Evolutionary conservation across 2,113 vertebrate genomes (phyloP).

Genomic region (Setophaga kirtlandii): DNA sequence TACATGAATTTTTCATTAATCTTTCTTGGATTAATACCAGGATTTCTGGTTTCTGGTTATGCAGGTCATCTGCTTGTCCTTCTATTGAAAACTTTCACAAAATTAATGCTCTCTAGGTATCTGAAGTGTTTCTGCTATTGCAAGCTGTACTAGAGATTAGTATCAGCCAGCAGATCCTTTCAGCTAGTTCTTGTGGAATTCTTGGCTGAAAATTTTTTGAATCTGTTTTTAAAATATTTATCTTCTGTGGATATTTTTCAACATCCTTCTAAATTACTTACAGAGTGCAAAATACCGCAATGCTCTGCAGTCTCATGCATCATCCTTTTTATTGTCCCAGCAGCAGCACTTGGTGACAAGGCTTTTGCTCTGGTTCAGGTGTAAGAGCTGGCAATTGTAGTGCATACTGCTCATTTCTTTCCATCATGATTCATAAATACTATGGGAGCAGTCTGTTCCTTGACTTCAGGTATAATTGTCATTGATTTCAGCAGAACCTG

Average conservation of each 20-base stretch:
- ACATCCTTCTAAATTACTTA: conserved; percentile 8
- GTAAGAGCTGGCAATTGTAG: neutral
- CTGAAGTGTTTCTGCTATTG: neutral
- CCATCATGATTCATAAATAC: neutral
- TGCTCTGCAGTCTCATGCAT: neutral
- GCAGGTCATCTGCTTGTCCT: neutral
- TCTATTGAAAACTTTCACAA: neutral
- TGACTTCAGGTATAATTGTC: neutral
- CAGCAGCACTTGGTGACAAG: neutral
- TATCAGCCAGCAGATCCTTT: neutral
- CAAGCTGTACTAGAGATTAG: neutral
- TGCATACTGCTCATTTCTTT: neutral
- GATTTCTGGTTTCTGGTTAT: neutral
- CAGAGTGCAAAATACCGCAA: neutral
- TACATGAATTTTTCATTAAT: neutral
- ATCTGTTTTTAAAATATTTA: conserved; percentile 7
- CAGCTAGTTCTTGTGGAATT: neutral
- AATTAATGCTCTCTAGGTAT: conserved; percentile 24
- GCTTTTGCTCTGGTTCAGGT: neutral
- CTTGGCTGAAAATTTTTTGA: neutral
- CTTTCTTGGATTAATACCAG: neutral
- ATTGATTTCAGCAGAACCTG: neutral
- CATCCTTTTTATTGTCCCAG: neutral
- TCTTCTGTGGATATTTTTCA: conserved; percentile 5
- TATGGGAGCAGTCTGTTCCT: neutral